phyloP scores from a whole-genome alignment of 2,797 vertebrate species.

The Poeciliopsis presidionis region DNA sequence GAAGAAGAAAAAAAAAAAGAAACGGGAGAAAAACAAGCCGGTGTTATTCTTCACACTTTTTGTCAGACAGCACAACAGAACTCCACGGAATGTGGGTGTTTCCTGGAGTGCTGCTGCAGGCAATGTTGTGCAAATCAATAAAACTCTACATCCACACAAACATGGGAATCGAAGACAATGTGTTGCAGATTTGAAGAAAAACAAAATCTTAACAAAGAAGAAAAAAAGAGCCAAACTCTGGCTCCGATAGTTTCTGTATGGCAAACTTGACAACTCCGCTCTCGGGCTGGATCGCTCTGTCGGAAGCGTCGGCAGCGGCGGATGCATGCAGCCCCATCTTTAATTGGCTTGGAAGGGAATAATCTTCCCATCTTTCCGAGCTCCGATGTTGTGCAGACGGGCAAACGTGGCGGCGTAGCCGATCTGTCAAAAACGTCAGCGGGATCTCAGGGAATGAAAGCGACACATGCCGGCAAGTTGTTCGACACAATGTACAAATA shows the following conservation, averaged over 20 bases:
- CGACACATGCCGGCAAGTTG: constrained; percentile 65
- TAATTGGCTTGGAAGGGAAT: constrained; percentile 78
- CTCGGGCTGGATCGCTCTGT: constrained; percentile 60
- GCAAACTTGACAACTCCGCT: constrained; percentile 55
- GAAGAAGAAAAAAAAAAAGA: not conserved
- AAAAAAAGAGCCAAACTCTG: constrained; percentile 31
- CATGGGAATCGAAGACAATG: constrained; percentile 7
- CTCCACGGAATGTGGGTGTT: constrained; percentile 47
- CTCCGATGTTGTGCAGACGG: constrained; percentile 57
- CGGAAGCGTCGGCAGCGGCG: constrained; percentile 31
- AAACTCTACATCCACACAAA: constrained; percentile 25
- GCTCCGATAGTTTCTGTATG: constrained; percentile 44
- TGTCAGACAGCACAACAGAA: constrained; percentile 46
- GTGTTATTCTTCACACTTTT: constrained; percentile 58
- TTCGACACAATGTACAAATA: constrained; percentile 75
- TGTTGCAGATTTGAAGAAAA: constrained; percentile 18
- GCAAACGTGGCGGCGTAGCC: constrained; percentile 48
- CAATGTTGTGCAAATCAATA: constrained; percentile 50
- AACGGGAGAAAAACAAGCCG: constrained; percentile 8
- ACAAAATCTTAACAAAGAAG: constrained; percentile 6
- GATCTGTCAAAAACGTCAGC: constrained; percentile 78
- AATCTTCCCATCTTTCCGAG: constrained; percentile 66
- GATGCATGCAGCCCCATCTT: constrained; percentile 60
- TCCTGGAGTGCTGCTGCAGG: constrained; percentile 53
- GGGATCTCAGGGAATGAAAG: constrained; percentile 67